Evolutionary conservation across 2,888 invertebrate genomes (phyloP), one percentile per base, ranked within the genome.

Genomic region (Lepidochrysops patricia): DNA sequence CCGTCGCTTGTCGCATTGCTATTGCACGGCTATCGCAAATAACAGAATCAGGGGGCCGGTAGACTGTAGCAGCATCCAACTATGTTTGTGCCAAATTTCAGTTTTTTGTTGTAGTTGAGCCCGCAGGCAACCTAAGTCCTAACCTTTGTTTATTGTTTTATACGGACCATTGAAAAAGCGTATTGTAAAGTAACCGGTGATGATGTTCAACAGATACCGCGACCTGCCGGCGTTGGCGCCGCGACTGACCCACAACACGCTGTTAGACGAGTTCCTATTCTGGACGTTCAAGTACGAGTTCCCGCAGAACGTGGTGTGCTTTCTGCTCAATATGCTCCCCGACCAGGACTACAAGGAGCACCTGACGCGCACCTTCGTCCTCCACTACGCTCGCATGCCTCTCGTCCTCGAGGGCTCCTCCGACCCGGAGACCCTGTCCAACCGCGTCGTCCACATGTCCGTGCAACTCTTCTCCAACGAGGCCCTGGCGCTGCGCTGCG

Each of bases 201-300:
- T 43, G 9, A 3, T 19, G 12, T 19, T 1, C 13, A 15, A 32
- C 94, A 67, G 94, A 92, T 96, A 95, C 75, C 93, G 94, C 71
- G 93, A 96, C 79, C 92, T 95, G 72, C 94, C 95, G 1, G 95
- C 96, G 0, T 80, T 97, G 59, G 94, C 95, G 72, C 94, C 94
- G 67, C 92, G 93, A 29, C 87, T 97, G 37, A 91, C 93, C 32
- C 97, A 98, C 82, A 92, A 92, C 69, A 97, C 96, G 0, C 92
- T 98, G 65, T 90, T 98, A 19, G 98, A 98, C 80, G 99, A 99
- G 89, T 92, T 99, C 67, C 96, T 98, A 69, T 98, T 99, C 89
- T 99, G 99, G 98, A 97, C 97, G 23, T 97, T 98, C 63, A 96
- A 96, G 78, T 97, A 96, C 82, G 98, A 98, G 83, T 99, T 98